Evolutionary conservation across 2,797 vertebrate species (phyloP).

Genomic region (Eospalax fontanierii): DNA sequence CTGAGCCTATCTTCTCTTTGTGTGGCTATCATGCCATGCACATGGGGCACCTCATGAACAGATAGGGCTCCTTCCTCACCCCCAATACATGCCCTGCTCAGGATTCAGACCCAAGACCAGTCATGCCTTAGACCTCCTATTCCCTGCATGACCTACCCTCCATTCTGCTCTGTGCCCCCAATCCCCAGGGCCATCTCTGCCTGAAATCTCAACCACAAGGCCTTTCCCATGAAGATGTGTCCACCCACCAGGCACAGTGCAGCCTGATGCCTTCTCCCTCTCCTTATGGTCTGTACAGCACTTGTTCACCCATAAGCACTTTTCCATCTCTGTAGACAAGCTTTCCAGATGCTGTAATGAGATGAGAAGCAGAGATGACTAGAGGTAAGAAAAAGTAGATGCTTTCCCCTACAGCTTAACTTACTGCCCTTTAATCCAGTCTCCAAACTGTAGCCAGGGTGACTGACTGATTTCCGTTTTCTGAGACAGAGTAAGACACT

Average conservation of each 20-base stretch:
- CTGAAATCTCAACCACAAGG: not conserved
- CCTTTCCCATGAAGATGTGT: fast-evolving
- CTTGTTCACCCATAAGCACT: not conserved
- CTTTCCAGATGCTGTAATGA: fast-evolving
- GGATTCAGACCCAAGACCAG: not conserved
- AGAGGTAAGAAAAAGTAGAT: not conserved
- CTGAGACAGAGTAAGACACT: not conserved
- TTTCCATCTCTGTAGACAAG: not conserved
- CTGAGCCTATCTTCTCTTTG: not conserved
- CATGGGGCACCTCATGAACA: not conserved
- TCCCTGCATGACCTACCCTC: not conserved
- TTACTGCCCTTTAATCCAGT: not conserved
- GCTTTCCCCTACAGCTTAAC: not conserved
- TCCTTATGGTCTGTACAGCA: too few species aligned
- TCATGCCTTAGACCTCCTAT: not conserved
- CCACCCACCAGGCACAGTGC: not conserved
- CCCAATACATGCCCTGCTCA: not conserved
- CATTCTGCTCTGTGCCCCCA: not conserved
- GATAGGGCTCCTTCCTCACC: not conserved
- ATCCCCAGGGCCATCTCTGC: not conserved
- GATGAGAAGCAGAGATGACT: not conserved
- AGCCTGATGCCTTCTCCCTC: not conserved
- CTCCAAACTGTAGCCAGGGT: not conserved
- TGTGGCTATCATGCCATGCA: not conserved
- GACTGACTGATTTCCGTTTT: not conserved